phyloP scores from a whole-genome alignment of 1,140 invertebrate genomes.

The Chlorops oryzae region DNA sequence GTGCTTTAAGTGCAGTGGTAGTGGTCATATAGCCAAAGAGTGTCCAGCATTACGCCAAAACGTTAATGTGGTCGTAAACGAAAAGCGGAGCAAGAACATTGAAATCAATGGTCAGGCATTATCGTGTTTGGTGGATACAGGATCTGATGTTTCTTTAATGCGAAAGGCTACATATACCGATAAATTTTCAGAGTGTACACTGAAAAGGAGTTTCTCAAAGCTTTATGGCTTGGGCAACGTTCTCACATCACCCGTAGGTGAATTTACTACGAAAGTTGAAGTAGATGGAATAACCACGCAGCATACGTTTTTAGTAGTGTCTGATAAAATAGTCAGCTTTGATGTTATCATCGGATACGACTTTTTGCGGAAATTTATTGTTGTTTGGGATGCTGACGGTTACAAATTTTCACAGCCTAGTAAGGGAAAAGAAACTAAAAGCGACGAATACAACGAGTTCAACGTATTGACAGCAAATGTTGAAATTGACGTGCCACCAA shows the following conservation, averaged over 20 bases:
- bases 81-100: not conserved
- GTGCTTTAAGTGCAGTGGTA: not conserved
- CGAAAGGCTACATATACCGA: not conserved
- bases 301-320: not conserved
- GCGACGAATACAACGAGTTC: not conserved
- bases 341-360: not conserved
- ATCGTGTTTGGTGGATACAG: not conserved
- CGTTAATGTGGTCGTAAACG: not conserved
- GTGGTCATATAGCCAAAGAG: not conserved
- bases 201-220: not conserved
- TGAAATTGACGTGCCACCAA: not conserved
- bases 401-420: not conserved
- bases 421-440: too few relatives aligned
- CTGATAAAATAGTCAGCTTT: not conserved
- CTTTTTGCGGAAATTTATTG: not conserved
- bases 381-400: not conserved
- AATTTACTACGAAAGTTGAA: not conserved
- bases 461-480: too few relatives aligned
- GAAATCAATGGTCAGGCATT: not conserved
- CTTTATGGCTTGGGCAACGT: not conserved
- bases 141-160: not conserved
- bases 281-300: not conserved
- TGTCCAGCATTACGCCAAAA: not conserved
- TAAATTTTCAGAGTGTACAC: not conserved
- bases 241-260: not conserved